These are phyloP conservation scores for Drosophila mojavensis DNA, from an alignment of 1,140 invertebrate species.

Conservation along the genomic window DNA sequence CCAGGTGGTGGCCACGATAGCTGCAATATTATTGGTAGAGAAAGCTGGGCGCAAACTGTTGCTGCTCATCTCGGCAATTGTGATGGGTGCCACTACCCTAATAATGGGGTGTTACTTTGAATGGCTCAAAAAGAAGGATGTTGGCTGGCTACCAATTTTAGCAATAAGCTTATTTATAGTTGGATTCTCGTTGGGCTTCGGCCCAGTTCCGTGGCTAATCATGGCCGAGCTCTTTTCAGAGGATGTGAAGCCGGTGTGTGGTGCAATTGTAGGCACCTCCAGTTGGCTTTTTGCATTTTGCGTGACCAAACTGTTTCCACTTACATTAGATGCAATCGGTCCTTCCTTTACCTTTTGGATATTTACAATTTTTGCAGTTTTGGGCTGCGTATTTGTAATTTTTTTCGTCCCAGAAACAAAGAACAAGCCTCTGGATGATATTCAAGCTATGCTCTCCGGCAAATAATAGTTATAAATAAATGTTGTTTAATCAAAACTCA, in stretches of 20 bases:
- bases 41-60: constrained; percentile 88
- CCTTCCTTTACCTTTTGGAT: constrained; percentile 88
- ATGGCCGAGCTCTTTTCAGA: constrained; percentile 90
- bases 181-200: constrained; percentile 92
- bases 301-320: constrained; percentile 88
- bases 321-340: constrained; percentile 62
- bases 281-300: constrained; percentile 93
- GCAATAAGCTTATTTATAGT: constrained; percentile 90
- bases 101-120: constrained; percentile 87
- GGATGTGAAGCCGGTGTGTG: constrained; percentile 90
- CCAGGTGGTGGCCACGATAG: constrained; percentile 88
- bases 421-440: constrained; percentile 89
- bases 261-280: constrained; percentile 88
- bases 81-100: constrained; percentile 87
- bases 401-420: constrained; percentile 89
- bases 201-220: constrained; percentile 92
- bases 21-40: constrained; percentile 88
- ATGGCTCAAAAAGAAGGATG: constrained; percentile 59
- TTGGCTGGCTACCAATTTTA: constrained; percentile 87
- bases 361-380: constrained; percentile 87
- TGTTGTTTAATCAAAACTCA: too few relatives aligned
- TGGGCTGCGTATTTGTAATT: constrained; percentile 86
- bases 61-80: constrained; percentile 87
- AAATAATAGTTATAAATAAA: background rate
- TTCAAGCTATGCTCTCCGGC: constrained; percentile 67